These are phyloP conservation scores for Pycnonotus jocosus DNA, from an alignment of 2,113 vertebrate species.

Conservation along the genomic window DNA sequence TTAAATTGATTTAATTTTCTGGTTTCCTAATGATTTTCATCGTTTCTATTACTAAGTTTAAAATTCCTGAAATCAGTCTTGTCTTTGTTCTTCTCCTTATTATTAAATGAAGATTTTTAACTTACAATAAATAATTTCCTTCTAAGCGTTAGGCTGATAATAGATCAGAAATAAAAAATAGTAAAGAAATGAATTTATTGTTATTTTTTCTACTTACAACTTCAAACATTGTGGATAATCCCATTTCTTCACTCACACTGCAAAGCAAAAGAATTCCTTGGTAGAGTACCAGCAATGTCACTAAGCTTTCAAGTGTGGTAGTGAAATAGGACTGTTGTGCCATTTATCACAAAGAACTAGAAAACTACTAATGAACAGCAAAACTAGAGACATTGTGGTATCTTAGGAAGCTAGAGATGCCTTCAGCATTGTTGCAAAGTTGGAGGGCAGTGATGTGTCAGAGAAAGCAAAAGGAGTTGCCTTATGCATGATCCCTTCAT, in stretches of 20 bases:
- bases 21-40: not conserved
- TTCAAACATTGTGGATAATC: not conserved
- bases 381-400: not conserved
- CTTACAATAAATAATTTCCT: not conserved
- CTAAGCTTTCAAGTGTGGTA: not conserved
- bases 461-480: not conserved
- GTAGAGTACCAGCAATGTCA: not conserved
- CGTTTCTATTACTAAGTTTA: not conserved
- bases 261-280: not conserved
- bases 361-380: not conserved
- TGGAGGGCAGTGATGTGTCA: not conserved
- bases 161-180: not conserved
- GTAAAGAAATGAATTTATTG: not conserved
- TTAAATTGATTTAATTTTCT: constrained; percentile 46
- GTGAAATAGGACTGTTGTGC: not conserved
- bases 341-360: not conserved
- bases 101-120: not conserved
- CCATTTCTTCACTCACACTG: not conserved
- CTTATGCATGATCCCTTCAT: not conserved
- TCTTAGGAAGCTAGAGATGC: not conserved
- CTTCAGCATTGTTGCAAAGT: not conserved
- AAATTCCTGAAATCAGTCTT: not conserved
- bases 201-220: not conserved
- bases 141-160: not conserved
- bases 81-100: not conserved